Percentiles rank a stretch among this genome's conserved stretches.
Conservation (phyloP, 2,797 vertebrate genomes). For the Thaleichthys pacificus region DNA sequence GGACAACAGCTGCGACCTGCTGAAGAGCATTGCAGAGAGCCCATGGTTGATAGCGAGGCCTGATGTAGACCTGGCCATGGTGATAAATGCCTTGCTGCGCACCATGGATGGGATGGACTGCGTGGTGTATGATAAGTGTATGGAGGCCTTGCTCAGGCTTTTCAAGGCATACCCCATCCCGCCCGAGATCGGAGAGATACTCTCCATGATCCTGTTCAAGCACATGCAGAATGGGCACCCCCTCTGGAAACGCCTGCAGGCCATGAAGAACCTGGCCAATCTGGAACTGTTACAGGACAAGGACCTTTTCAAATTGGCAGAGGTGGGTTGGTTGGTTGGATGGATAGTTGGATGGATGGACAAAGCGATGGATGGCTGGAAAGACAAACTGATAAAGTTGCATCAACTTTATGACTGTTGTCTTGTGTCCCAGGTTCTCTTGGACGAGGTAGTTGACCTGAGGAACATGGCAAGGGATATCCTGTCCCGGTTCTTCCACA, state of each 20-base stretch:
- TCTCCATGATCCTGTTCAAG: background rate
- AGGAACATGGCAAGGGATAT: slow-evolving; percentile 5
- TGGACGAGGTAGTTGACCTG: slow-evolving; percentile 6
- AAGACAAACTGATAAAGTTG: background rate
- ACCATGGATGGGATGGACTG: slow-evolving; percentile 10
- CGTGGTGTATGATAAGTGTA: slow-evolving; percentile 11
- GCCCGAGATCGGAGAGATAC: background rate
- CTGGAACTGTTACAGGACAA: slow-evolving; percentile 11
- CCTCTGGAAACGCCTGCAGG: slow-evolving; percentile 1
- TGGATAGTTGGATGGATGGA: background rate
- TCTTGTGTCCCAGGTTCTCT: background rate
- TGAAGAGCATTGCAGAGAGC: slow-evolving; percentile 10
- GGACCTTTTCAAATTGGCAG: background rate
- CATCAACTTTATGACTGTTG: no score
- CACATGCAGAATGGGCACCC: slow-evolving; percentile 14
- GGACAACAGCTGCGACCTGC: background rate
- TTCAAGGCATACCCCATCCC: background rate
- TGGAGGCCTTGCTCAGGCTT: background rate
- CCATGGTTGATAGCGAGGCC: slow-evolving; percentile 3
- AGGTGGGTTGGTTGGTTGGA: background rate
- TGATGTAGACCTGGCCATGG: background rate
- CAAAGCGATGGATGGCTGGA: background rate
- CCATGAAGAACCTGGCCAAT: background rate
- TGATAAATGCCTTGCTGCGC: slow-evolving; percentile 3
- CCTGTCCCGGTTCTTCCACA: slow-evolving; percentile 2